Conservation (phyloP, 2,113 vertebrate genomes). For the Haemorhous mexicanus region DNA sequence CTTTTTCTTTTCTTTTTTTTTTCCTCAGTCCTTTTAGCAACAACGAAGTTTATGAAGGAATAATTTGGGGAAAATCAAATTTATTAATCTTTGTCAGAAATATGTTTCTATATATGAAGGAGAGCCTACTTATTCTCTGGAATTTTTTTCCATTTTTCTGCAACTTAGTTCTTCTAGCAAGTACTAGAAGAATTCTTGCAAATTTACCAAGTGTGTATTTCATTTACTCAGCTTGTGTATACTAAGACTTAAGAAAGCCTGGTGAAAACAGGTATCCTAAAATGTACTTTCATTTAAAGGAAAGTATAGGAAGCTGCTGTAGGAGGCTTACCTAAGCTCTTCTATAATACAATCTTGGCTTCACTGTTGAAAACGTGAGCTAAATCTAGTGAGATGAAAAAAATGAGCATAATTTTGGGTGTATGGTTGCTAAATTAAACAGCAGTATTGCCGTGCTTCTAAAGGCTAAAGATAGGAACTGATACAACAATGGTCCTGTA, state of each 20-base stretch:
- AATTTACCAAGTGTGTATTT: neutral
- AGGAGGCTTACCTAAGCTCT: neutral
- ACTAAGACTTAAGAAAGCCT: neutral
- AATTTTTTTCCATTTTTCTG: neutral
- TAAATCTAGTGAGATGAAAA: neutral
- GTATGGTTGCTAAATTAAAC: neutral
- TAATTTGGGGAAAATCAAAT: neutral
- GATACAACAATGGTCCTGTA: neutral
- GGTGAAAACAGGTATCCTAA: neutral
- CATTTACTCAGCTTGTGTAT: neutral
- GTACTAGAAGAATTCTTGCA: too few species aligned
- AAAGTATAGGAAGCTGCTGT: neutral
- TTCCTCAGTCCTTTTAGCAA: neutral
- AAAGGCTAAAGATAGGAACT: neutral
- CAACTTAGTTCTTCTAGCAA: neutral
- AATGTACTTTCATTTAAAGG: neutral
- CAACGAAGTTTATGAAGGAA: neutral
- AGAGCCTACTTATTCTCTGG: neutral
- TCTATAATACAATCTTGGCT: neutral
- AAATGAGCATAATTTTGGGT: constrained; percentile 16
- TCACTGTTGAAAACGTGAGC: neutral
- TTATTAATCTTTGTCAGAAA: neutral
- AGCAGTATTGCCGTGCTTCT: neutral
- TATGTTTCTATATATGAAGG: neutral
- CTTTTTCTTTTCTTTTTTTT: neutral